These are phyloP conservation scores for Phalacrocorax aristotelis DNA, from an alignment of 2,113 vertebrate species.

Conservation along the genomic window DNA sequence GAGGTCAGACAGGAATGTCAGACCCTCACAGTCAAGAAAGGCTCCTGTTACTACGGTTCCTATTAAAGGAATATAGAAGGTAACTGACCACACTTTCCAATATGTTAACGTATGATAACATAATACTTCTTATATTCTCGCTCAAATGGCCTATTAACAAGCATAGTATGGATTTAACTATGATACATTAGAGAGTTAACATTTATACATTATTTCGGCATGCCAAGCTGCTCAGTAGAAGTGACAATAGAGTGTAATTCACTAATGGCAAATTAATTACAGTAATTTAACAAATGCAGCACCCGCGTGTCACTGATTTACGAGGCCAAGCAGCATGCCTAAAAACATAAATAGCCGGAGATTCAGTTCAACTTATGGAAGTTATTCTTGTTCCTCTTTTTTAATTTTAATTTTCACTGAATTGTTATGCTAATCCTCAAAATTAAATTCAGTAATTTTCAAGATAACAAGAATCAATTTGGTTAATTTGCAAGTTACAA, in stretches of 20 bases:
- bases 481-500: conserved; percentile 32
- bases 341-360: conserved; percentile 2
- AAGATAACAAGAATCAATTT: conserved; percentile 15
- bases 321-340: background rate
- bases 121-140: background rate
- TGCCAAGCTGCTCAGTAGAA: conserved; percentile 14
- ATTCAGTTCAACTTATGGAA: background rate
- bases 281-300: conserved; percentile 32
- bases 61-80: background rate
- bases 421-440: background rate
- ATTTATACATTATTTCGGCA: background rate
- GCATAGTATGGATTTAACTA: background rate
- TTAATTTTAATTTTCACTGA: background rate
- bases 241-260: conserved; percentile 23
- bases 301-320: background rate
- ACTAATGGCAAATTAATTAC: conserved; percentile 39
- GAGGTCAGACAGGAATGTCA: background rate
- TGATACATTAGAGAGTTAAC: background rate
- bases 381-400: background rate
- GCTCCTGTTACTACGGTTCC: background rate
- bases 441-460: background rate
- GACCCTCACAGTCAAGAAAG: background rate
- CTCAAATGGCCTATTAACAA: background rate
- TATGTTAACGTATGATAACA: background rate
- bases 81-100: background rate